Percentiles rank a stretch among this genome's conserved stretches.
These are phyloP conservation scores for Rhincodon typus DNA, from an alignment of 2,797 vertebrate species.

Conservation along the genomic window DNA sequence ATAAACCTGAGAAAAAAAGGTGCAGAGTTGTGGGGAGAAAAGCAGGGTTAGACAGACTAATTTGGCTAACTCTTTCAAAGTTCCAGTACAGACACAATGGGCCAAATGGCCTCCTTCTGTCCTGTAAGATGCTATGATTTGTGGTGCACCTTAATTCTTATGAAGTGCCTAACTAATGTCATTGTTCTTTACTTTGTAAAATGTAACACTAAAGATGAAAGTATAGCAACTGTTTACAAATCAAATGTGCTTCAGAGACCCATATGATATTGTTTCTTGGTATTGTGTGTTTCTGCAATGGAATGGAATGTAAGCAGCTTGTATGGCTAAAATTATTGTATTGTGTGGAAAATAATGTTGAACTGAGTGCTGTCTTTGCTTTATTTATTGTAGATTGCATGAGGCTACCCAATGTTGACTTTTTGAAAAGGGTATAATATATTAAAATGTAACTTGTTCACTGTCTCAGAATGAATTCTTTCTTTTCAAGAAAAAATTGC, in stretches of 20 bases:
- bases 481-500: background rate
- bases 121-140: background rate
- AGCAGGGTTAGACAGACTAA: background rate
- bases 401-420: background rate
- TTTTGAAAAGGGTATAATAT: background rate
- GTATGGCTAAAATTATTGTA: background rate
- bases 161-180: constrained; percentile 24
- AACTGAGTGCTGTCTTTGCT: background rate
- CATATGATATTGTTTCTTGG: background rate
- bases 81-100: background rate
- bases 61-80: background rate
- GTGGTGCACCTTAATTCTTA: constrained; percentile 31
- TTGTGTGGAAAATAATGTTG: background rate
- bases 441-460: constrained; percentile 9
- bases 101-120: background rate
- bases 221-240: background rate
- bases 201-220: background rate
- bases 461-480: background rate
- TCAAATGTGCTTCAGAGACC: background rate
- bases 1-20: background rate
- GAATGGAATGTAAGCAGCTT: background rate
- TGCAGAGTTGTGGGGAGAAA: background rate
- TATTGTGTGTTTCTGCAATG: background rate
- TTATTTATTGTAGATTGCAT: background rate
- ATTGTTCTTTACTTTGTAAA: background rate